Evolutionary conservation across 2,888 invertebrate genomes (phyloP), one percentile per base, ranked within the genome.

Genomic region (Cactoblastis cactorum): DNA sequence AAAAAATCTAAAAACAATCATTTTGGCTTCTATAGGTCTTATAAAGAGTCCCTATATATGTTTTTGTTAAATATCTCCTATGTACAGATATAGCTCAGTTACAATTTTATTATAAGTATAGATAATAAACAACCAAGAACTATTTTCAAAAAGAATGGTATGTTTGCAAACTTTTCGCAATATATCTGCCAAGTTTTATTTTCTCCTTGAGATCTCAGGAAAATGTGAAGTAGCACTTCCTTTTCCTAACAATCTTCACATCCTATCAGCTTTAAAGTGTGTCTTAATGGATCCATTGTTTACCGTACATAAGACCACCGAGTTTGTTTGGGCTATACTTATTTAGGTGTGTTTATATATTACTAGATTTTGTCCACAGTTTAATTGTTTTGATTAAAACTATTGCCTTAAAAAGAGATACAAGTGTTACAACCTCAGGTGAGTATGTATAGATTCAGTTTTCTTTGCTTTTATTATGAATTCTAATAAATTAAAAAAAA

Each of bases 191-290:
- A 9, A 2, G 14, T 28, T 43, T 43, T 15, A 43, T 43, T 43
- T 43, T 43, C 43, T 43, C 43, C 43, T 43, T 28, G 43, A 43
- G 28, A 28, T 4, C 43, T 24, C 43, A 43, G 43, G 43, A 43
- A 43, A 43, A 43, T 17, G 28, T 28, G 15, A 15, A 43, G 43
- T 43, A 28, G 43, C 43, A 43, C 43, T 43, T 43, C 43, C 43
- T 17, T 43, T 43, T 28, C 15, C 28, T 15, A 28, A 43, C 43
- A 32, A 43, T 43, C 43, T 43, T 43, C 32, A n/a, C 43, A 43
- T 43, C 43, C 43, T 43, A 32, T 43, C 43, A 28, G 24, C 28
- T 43, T 43, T 43, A 43, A 43, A 43, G 43, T 17, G 43, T 14
- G 28, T 43, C 28, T 43, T 43, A 43, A 43, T 43, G 43, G 43